Conservation (phyloP, 2,797 vertebrate genomes). For the Emys orbicularis region DNA sequence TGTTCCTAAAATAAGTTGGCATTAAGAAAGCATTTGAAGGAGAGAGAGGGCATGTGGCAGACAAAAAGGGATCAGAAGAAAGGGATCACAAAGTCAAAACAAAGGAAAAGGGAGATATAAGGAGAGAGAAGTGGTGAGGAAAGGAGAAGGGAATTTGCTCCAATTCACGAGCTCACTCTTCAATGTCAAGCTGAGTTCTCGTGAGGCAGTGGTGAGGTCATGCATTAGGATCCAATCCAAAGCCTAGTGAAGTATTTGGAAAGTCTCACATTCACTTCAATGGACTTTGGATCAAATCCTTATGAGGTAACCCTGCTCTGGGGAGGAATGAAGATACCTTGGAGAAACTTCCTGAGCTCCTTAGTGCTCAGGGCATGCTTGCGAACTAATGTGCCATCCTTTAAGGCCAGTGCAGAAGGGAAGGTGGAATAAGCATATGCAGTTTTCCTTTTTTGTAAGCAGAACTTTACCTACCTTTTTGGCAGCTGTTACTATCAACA, state of each 20-base stretch:
- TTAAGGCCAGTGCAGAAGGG: background rate
- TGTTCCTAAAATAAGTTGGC: background rate
- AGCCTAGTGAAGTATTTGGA: background rate
- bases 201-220: background rate
- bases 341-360: background rate
- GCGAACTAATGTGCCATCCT: background rate
- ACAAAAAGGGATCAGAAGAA: background rate
- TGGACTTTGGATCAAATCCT: background rate
- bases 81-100: background rate
- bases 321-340: accelerated
- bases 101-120: background rate
- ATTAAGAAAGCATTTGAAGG: slow-evolving; percentile 1
- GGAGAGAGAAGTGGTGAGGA: background rate
- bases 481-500: background rate
- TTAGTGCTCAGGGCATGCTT: background rate
- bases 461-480: background rate
- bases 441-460: background rate
- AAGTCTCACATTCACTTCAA: background rate
- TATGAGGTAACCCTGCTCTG: background rate
- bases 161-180: background rate
- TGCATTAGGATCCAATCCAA: background rate
- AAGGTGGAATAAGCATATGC: background rate
- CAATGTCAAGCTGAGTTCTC: background rate
- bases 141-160: background rate
- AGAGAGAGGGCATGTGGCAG: background rate